Conservation (phyloP, 2,113 vertebrate genomes). For the Actenoides hombroni region DNA sequence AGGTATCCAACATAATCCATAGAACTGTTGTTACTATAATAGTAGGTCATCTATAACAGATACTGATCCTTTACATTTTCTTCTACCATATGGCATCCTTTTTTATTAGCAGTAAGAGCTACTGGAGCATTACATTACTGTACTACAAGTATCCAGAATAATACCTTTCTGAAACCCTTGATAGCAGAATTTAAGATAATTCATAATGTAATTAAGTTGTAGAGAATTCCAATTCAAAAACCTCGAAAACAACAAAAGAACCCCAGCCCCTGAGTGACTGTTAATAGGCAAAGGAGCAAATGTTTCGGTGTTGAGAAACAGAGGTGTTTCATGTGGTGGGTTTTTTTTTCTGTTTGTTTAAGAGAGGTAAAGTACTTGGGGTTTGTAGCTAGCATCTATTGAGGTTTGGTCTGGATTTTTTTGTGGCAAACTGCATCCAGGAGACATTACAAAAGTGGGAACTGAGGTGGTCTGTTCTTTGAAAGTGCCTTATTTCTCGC, state of each 20-base stretch:
- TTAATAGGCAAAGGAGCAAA: background rate
- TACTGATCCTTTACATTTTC: background rate
- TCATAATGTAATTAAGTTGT: background rate
- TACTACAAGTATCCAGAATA: background rate
- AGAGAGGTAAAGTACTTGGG: background rate
- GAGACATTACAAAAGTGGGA: accelerated
- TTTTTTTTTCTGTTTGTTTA: background rate
- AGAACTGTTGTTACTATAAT: accelerated
- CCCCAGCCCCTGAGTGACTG: too few species aligned
- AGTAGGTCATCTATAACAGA: background rate
- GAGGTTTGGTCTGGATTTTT: background rate
- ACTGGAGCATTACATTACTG: background rate
- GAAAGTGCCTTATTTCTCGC: background rate
- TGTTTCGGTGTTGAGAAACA: background rate
- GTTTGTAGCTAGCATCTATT: accelerated
- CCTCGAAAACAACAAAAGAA: background rate
- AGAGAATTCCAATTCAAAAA: background rate
- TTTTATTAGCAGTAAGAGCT: background rate
- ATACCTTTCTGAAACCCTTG: background rate
- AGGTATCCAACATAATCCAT: background rate
- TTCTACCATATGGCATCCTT: background rate
- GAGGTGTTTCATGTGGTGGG: background rate
- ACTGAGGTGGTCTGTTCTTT: accelerated
- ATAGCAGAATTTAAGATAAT: background rate
- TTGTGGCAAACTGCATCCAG: background rate